Evolutionary conservation across 2,797 vertebrate species (phyloP), one percentile per base, ranked within the genome.

Genomic region (Macropodus opercularis): DNA sequence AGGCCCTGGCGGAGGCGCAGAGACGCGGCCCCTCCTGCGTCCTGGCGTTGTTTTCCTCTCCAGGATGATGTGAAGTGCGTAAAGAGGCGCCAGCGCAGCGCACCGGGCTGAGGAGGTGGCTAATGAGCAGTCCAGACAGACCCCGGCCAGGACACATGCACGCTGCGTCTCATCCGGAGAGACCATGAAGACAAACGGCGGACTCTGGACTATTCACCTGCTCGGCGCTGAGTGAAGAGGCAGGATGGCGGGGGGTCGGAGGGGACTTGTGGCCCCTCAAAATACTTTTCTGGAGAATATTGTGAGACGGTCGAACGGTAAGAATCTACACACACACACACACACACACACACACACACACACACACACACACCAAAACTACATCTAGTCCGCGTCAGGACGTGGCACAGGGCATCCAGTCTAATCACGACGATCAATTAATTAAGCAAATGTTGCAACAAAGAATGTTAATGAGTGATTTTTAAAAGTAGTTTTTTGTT

Each of bases 281-380:
- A 98, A 98, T 90, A 98, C 96, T 87, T 98, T 98, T 86, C 89
- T 98, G 92, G 97, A 98, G 90, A 98, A 98, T 77, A 98, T 98
- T 78, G 97, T 98, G 80, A 92, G 97, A 66, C 92, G 96, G 74
- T 98, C 96, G 59, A 98, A 96, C 89, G 97, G 97, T 98, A 93
- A 96, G 92, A 23, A 18, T 59, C 11, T 3, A 47, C 41, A 34
- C 9, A 2, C n/a, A 6, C 23, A 14, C 17, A 10, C 24, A 14
- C 3, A 34, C 11, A 6, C 23, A 14, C 17, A 10, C 24, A 14
- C 3, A 34, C 11, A 6, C 23, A 14, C 17, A 10, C 24, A 14
- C 3, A 34, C 11, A 6, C 23, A 14, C 17, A 10, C 24, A 14
- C 3, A 34, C 11, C 12, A 3, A 26, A 68, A 18, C 1, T 2